Percentiles rank a stretch among this genome's conserved stretches.
phyloP scores from a whole-genome alignment of 2,113 vertebrate species.

The Pithys albifrons region DNA sequence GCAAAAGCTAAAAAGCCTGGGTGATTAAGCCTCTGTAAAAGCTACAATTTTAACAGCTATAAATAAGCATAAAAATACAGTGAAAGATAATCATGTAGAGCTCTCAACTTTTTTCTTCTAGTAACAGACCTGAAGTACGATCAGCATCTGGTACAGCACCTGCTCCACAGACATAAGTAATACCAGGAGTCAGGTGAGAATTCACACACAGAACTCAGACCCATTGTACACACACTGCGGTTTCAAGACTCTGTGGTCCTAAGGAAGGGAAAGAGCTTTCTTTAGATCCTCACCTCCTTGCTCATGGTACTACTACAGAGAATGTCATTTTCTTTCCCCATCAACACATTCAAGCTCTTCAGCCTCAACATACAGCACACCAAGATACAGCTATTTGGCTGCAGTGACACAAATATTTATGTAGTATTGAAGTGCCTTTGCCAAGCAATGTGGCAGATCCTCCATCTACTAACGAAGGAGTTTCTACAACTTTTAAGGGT shows the following conservation, averaged over 20 bases:
- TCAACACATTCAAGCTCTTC: background rate
- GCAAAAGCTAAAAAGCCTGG: background rate
- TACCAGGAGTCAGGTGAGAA: background rate
- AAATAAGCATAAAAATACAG: background rate
- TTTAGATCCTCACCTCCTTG: background rate
- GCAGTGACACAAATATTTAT: background rate
- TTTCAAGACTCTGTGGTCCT: background rate
- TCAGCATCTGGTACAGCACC: background rate
- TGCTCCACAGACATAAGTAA: fast-evolving
- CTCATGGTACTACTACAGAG: background rate
- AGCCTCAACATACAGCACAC: background rate
- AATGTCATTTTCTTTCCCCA: background rate
- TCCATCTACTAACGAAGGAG: background rate
- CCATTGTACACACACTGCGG: fast-evolving
- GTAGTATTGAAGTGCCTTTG: background rate
- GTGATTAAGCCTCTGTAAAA: background rate
- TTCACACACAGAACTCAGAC: background rate
- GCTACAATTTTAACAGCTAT: background rate
- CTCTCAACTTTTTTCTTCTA: background rate
- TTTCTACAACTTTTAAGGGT: background rate
- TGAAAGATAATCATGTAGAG: background rate
- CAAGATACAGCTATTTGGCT: background rate
- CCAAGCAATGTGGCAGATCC: background rate
- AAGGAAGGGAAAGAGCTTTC: background rate
- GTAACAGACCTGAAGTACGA: background rate